Conservation (phyloP, 2,888 invertebrate genomes). For the Heliconius sara region DNA sequence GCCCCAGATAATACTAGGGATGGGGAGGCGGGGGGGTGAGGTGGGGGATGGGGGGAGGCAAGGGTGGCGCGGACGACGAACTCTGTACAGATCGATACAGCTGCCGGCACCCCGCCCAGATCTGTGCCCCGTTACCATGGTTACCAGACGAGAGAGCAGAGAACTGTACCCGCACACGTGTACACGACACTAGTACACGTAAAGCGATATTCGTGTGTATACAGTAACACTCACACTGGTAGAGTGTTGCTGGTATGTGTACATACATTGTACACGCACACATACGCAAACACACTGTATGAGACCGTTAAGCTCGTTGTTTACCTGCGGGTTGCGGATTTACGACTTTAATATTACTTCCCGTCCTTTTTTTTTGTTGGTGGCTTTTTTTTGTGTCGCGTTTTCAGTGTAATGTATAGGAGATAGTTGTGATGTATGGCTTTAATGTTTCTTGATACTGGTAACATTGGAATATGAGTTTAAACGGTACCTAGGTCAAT, state of each 20-base stretch:
- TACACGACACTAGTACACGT: background rate
- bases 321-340: slow-evolving; percentile 31
- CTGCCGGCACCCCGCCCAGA: slow-evolving; percentile 79
- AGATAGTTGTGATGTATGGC: background rate
- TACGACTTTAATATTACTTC: slow-evolving; percentile 10
- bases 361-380: slow-evolving; percentile 2
- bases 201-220: background rate
- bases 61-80: slow-evolving; percentile 74
- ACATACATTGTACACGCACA: background rate
- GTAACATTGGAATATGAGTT: background rate
- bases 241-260: background rate
- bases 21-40: slow-evolving; percentile 33
- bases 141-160: slow-evolving; percentile 63
- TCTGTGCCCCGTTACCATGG: slow-evolving; percentile 74
- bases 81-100: slow-evolving; percentile 84
- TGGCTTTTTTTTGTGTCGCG: background rate
- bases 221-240: background rate
- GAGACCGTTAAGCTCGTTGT: slow-evolving; percentile 27
- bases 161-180: slow-evolving; percentile 53
- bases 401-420: background rate
- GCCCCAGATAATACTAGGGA: slow-evolving; percentile 40
- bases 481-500: background rate
- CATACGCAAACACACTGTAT: slow-evolving; percentile 11
- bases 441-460: background rate
- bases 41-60: slow-evolving; percentile 39